These are phyloP conservation scores for Acrossocheilus wenchowensis DNA, from an alignment of 2,797 vertebrate genomes.

Conservation along the genomic window DNA sequence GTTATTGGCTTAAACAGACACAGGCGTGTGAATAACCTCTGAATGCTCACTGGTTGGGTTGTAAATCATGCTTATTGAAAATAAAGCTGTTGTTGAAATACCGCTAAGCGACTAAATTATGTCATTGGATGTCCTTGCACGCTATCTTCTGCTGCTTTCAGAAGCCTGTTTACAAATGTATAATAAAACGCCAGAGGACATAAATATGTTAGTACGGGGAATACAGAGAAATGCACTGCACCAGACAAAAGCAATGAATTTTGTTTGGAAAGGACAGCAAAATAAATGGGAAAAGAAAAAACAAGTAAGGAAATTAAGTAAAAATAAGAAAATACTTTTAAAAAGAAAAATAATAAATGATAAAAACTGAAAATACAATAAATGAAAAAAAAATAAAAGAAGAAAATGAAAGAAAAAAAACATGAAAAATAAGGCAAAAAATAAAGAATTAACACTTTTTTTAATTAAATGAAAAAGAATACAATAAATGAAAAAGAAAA, in stretches of 20 bases:
- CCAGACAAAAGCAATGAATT: constrained; percentile 22
- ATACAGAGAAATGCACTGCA: constrained; percentile 5
- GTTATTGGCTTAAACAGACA: constrained; percentile 13
- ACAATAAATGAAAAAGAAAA: neutral
- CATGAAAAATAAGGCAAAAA: neutral
- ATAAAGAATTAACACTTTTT: neutral
- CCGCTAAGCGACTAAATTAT: constrained; percentile 6
- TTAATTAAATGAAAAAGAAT: neutral
- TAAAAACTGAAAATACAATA: neutral
- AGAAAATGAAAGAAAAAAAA: neutral
- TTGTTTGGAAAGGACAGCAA: neutral
- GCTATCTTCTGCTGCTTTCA: constrained; percentile 2
- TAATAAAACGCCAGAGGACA: constrained; percentile 16
- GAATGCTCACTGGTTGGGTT: neutral
- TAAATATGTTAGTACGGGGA: constrained; percentile 23
- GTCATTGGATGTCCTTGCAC: constrained; percentile 13
- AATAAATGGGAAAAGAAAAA: neutral
- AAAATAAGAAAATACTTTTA: neutral
- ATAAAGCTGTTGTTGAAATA: constrained; percentile 19
- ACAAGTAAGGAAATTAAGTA: neutral
- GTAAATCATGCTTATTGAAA: constrained; percentile 27
- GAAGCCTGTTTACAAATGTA: constrained; percentile 39
- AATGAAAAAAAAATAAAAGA: too few species aligned
- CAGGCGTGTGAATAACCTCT: neutral
- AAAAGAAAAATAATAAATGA: neutral